Conservation (phyloP, 2,113 vertebrate genomes). For the Sigmodon hispidus region DNA sequence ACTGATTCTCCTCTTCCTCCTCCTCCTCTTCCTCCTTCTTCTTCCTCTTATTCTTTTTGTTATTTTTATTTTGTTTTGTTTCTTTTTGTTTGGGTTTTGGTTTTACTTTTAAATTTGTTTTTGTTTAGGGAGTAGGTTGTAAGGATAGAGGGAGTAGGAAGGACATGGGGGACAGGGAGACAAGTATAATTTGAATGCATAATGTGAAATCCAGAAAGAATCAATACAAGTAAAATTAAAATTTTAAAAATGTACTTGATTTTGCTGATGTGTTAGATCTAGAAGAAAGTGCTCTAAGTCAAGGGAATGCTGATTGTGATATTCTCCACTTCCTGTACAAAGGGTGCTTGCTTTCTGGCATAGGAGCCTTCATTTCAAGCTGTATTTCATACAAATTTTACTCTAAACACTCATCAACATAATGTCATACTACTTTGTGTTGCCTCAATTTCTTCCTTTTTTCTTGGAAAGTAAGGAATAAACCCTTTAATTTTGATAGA, state of each 20-base stretch:
- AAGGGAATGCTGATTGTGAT: not conserved
- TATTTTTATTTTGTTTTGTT: too few relatives aligned
- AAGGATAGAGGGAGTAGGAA: not conserved
- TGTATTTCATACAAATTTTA: not conserved
- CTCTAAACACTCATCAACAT: not conserved
- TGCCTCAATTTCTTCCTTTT: constrained; percentile 16
- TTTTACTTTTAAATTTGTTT: not conserved
- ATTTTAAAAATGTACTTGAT: not conserved
- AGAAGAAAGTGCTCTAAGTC: not conserved
- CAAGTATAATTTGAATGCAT: too few relatives aligned
- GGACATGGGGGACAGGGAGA: not conserved
- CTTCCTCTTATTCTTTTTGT: not conserved
- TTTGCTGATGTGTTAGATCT: not conserved
- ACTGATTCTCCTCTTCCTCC: not conserved
- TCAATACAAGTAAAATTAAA: not conserved
- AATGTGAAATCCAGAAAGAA: not conserved
- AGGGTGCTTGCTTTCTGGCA: not conserved
- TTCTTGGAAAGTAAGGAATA: not conserved
- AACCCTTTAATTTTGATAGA: not conserved
- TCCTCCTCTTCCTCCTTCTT: not conserved
- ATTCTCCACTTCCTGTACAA: not conserved
- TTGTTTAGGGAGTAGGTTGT: not conserved
- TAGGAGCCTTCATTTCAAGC: not conserved
- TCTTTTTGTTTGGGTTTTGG: not conserved
- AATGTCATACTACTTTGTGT: not conserved